A percentile compares a stretch with the other conserved stretches of the same genome.
phyloP scores from a whole-genome alignment of 2,113 vertebrate species.

The Capricornis sumatraensis region DNA sequence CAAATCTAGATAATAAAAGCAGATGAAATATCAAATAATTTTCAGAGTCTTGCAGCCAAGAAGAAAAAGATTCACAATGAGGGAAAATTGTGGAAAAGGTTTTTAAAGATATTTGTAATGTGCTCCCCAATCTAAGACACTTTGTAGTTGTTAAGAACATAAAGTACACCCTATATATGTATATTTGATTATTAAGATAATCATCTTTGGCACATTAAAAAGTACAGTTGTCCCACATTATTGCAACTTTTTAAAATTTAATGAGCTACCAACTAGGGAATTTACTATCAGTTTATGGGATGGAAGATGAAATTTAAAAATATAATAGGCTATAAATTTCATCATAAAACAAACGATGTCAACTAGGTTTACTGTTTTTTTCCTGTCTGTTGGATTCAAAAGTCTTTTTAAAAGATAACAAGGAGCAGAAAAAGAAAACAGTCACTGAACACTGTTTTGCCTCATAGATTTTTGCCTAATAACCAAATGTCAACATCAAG shows the following conservation, averaged over 20 bases:
- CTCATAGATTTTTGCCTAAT: background rate
- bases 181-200: background rate
- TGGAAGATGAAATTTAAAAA: background rate
- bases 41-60: background rate
- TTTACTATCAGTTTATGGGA: background rate
- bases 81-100: background rate
- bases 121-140: background rate
- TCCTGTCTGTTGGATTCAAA: background rate
- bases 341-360: background rate
- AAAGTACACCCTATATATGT: background rate
- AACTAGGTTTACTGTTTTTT: background rate
- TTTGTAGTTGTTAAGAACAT: slow-evolving; percentile 24
- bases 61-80: background rate
- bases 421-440: background rate
- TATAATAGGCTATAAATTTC: background rate
- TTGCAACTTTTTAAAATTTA: background rate
- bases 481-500: background rate
- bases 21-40: background rate
- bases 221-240: background rate
- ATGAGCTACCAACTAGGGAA: background rate
- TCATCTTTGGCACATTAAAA: background rate
- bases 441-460: background rate
- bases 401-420: background rate
- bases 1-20: background rate
- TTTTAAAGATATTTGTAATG: background rate